Evolutionary conservation across 2,113 vertebrate species (phyloP).

Genomic region (Forbesichthys papilliferus): DNA sequence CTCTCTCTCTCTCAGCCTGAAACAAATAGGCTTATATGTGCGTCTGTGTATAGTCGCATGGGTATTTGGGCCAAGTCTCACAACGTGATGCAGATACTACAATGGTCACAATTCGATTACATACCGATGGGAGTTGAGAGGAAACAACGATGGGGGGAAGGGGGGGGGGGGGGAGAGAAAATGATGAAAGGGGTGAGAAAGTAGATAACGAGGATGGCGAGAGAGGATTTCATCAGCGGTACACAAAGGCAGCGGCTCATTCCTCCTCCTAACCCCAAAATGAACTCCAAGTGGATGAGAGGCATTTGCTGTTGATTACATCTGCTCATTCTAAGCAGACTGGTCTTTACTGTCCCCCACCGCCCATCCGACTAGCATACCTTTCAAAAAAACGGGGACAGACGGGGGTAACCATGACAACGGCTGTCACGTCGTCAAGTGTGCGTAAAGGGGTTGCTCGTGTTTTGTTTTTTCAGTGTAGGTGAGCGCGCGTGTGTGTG

Average conservation of each 20-base stretch:
- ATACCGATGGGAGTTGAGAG: background rate
- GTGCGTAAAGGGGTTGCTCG: background rate
- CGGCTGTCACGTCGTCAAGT: slow-evolving; percentile 8
- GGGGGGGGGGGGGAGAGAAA: background rate
- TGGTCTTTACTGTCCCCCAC: too few relatives aligned
- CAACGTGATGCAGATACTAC: too few relatives aligned
- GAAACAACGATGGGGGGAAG: slow-evolving; percentile 6
- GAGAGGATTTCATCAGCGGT: slow-evolving; percentile 47
- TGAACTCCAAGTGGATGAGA: slow-evolving; percentile 45
- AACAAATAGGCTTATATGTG: too few relatives aligned
- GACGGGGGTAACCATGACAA: slow-evolving; percentile 42
- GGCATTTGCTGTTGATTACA: too few relatives aligned
- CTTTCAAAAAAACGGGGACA: background rate
- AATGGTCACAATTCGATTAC: too few relatives aligned
- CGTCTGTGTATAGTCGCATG: too few relatives aligned
- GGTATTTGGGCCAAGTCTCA: too few relatives aligned
- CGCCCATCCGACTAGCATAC: background rate
- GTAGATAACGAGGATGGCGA: slow-evolving; percentile 19
- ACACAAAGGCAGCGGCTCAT: slow-evolving; percentile 33
- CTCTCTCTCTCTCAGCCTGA: too few relatives aligned
- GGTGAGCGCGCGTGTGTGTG: background rate
- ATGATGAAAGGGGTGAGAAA: slow-evolving; percentile 12
- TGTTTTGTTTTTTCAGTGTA: background rate
- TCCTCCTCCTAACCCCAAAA: slow-evolving; percentile 51
- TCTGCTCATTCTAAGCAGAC: too few relatives aligned